phyloP scores from a whole-genome alignment of 2,888 invertebrate genomes.

The Calameuta pallipes region DNA sequence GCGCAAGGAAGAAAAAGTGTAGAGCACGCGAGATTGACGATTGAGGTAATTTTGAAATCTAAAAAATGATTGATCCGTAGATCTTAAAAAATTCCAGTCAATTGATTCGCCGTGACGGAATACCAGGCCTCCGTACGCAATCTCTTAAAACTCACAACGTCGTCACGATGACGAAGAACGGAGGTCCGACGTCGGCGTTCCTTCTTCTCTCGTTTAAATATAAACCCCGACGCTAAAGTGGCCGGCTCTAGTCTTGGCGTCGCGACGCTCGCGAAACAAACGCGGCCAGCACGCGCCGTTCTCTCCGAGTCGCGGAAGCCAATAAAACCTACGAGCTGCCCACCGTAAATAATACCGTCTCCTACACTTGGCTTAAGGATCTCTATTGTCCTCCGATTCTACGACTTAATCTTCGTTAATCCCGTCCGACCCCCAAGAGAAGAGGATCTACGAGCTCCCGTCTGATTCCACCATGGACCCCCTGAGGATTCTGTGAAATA shows the following conservation, averaged over 20 bases:
- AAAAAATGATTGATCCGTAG: background rate
- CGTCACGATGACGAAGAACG: background rate
- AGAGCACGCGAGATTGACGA: background rate
- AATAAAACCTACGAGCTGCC: background rate
- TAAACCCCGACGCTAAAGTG: constrained; percentile 57
- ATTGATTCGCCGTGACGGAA: background rate
- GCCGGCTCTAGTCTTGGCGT: constrained; percentile 58
- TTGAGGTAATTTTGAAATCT: background rate
- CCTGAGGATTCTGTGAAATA: background rate
- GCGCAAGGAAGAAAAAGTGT: background rate
- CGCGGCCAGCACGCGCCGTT: constrained; percentile 5
- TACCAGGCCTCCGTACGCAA: background rate
- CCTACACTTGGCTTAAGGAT: background rate
- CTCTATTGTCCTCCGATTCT: background rate
- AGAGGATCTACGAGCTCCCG: background rate
- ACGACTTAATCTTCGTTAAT: background rate
- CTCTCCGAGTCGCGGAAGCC: background rate
- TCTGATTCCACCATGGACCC: background rate
- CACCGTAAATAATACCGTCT: background rate
- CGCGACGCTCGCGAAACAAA: constrained; percentile 53
- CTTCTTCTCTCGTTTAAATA: constrained; percentile 55
- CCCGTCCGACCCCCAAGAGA: background rate
- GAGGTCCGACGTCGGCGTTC: background rate
- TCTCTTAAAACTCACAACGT: background rate
- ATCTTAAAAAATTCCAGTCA: background rate